phyloP scores from a whole-genome alignment of 2,797 vertebrate species.

The Garrulus glandarius region DNA sequence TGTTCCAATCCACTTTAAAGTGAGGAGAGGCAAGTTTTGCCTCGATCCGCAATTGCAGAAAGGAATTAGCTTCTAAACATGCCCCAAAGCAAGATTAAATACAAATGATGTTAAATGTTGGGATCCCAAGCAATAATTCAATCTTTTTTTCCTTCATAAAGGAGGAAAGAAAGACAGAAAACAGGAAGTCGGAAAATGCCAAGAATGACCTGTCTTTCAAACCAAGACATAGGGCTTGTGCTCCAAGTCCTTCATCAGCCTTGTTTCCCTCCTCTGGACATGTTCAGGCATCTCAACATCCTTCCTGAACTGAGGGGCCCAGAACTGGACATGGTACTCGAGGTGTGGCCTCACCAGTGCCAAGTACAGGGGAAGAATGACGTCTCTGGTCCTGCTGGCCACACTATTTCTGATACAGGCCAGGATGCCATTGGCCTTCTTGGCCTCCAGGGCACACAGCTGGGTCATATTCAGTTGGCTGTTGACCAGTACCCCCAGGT shows the following conservation, averaged over 20 bases:
- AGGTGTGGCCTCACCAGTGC: too few relatives aligned
- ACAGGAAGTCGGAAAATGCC: neutral
- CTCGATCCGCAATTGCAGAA: neutral
- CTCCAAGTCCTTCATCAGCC: neutral
- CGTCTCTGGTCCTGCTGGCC: too few relatives aligned
- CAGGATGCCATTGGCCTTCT: too few relatives aligned
- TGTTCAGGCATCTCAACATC: neutral
- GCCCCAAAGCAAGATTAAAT: neutral
- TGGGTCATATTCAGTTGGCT: too few relatives aligned
- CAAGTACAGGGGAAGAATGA: too few relatives aligned
- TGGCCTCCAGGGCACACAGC: too few relatives aligned
- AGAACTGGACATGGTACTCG: too few relatives aligned
- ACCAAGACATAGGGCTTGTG: too few relatives aligned
- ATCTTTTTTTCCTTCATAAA: fast-evolving
- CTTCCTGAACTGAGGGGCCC: too few relatives aligned
- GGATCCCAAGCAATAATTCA: fast-evolving
- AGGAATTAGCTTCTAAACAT: neutral
- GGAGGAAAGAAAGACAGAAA: neutral
- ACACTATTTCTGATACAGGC: too few relatives aligned
- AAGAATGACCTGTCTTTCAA: too few relatives aligned
- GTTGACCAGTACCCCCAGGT: too few relatives aligned
- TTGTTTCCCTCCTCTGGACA: neutral
- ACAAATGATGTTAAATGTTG: neutral
- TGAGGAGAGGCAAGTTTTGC: neutral
- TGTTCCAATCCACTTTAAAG: neutral